phyloP scores from a whole-genome alignment of 35 echinoderm and acorn worm species.

The Hemicentrotus pulcherrimus region DNA sequence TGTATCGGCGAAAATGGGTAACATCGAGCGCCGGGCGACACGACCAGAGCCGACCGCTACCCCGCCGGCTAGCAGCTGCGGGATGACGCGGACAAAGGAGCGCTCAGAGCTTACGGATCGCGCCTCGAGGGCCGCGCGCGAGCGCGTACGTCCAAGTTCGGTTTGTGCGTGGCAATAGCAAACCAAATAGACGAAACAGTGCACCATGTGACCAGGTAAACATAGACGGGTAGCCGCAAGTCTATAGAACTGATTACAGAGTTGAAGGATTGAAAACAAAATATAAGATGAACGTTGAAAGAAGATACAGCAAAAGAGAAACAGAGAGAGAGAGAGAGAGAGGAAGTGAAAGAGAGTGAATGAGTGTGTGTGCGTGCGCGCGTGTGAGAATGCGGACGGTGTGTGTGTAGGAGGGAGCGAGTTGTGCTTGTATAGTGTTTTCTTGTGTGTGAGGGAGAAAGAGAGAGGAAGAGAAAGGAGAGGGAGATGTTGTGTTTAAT shows the following conservation, averaged over 20 bases:
- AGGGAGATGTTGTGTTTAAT: too few species aligned
- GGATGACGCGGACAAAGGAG: conserved; percentile 7
- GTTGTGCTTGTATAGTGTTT: too few species aligned
- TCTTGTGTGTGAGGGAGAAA: too few species aligned
- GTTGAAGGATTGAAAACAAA: background rate
- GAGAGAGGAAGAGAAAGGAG: too few species aligned
- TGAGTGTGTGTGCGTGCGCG: background rate
- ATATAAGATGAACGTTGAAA: background rate
- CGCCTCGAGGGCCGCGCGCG: background rate
- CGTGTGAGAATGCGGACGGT: too few species aligned
- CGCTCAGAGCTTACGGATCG: background rate
- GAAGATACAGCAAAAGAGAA: too few species aligned
- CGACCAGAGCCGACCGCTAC: background rate
- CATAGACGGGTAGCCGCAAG: background rate
- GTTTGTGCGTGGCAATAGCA: background rate
- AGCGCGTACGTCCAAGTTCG: background rate
- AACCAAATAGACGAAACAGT: conserved; percentile 2
- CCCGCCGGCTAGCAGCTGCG: background rate
- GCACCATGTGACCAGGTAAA: conserved; percentile 6
- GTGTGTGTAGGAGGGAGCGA: too few species aligned
- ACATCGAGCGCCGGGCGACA: background rate
- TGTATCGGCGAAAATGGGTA: background rate
- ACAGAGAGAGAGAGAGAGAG: background rate
- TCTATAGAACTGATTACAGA: background rate
- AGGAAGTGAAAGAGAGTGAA: background rate